Evolutionary conservation across 2,113 vertebrate species (phyloP), one percentile per base, ranked within the genome.

Genomic region (Odontesthes bonariensis): DNA sequence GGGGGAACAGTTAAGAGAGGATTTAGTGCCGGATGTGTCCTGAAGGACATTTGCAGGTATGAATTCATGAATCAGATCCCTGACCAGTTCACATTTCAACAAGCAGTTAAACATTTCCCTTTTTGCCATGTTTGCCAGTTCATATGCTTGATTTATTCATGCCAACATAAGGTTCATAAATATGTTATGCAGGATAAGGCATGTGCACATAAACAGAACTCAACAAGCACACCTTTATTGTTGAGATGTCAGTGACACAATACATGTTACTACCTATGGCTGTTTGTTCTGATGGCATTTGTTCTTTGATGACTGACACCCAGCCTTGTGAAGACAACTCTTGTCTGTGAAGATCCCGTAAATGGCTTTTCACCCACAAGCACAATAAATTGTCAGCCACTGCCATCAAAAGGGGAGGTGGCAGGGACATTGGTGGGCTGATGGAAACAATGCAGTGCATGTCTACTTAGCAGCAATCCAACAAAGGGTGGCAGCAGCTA

Each of bases 401-500:
- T 58, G 38, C 12, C 40, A 42, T 31, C 13, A 32, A 38, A 54
- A 75, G 52, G 8, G 49, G 73, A 73, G 55, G 76, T 65, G 69
- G 61, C 66, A 73, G 76, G 22, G 49, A 64, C 72, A 78, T 72
- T 62, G 47, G 44, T 74, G 47, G 23, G 33, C 44, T 49, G 19
- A 19, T 49, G 74, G 66, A 62, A 70, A 55, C 53, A 13, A 22
- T 85, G 76, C 38, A 20, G 57, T 75, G 79, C 78, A 79, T 86
- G 84, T 90, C 83, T 73, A 78, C 73, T 73, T 38, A 16, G 77
- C 63, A 79, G 68, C 61, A 52, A 54, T 54, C 64, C 81, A 70
- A 83, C 82, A 72, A 81, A 90, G 87, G 69, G 70, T 84, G 88
- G 85, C 81, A 83, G 81, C 73, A 82, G 78, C 87, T 89, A 89